Evolutionary conservation across 2,888 invertebrate species (phyloP).

Genomic region (Latheticus oryzae): DNA sequence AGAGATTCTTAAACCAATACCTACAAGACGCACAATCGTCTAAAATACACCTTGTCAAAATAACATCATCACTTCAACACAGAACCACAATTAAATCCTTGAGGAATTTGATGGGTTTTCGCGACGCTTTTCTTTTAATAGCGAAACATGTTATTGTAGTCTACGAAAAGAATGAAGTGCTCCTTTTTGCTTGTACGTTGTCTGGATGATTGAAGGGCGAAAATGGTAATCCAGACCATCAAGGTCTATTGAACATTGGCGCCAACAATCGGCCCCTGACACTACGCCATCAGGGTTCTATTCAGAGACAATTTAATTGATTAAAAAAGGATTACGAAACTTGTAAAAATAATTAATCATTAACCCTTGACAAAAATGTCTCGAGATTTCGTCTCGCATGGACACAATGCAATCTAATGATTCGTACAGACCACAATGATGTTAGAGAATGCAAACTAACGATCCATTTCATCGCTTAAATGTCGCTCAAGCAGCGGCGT

Average conservation of each 20-base stretch:
- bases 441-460: constrained; percentile 63
- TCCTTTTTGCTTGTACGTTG: constrained; percentile 1
- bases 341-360: constrained; percentile 64
- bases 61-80: constrained; percentile 1
- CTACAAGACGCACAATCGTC: too few species aligned
- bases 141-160: too few species aligned
- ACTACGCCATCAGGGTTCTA: constrained; percentile 53
- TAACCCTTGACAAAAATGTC: constrained; percentile 60
- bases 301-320: constrained; percentile 60
- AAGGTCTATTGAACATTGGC: constrained; percentile 51
- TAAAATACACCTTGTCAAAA: too few species aligned
- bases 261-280: constrained; percentile 54
- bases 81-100: background rate
- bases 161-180: too few species aligned
- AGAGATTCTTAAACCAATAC: too few species aligned
- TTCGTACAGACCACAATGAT: constrained; percentile 62
- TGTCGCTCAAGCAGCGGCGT: constrained; percentile 51
- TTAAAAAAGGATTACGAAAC: constrained; percentile 62
- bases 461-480: constrained; percentile 63
- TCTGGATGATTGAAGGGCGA: constrained; percentile 18
- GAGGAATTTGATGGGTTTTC: too few species aligned
- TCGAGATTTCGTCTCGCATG: constrained; percentile 58
- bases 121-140: too few species aligned
- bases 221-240: constrained; percentile 34
- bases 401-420: constrained; percentile 62